Percentiles rank a stretch among this genome's conserved stretches.
These are phyloP conservation scores for Scaptomyza reducta DNA, from an alignment of 2,888 invertebrate species.

Conservation along the genomic window DNA sequence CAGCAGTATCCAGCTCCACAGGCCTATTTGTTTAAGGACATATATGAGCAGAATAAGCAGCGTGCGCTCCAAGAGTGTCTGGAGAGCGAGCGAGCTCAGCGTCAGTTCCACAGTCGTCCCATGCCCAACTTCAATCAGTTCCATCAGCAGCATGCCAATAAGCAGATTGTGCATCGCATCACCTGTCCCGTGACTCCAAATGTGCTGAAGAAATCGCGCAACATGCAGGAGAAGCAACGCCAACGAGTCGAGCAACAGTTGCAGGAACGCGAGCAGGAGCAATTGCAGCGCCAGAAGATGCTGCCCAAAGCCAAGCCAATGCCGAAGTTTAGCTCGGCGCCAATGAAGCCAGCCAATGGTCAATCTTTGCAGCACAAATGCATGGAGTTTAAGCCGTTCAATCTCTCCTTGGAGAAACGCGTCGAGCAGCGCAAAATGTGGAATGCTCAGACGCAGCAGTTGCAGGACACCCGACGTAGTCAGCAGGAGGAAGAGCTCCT, in stretches of 20 bases:
- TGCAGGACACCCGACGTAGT: conserved; percentile 44
- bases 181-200: conserved; percentile 65
- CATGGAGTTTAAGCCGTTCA: conserved; percentile 50
- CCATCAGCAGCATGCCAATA: conserved; percentile 43
- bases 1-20: conserved; percentile 20
- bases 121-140: conserved; percentile 64
- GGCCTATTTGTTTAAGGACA: conserved; percentile 66
- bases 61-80: conserved; percentile 13
- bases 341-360: conserved; percentile 33
- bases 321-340: conserved; percentile 5
- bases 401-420: conserved; percentile 50
- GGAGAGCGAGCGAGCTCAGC: conserved; percentile 47
- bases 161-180: conserved; percentile 40
- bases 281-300: background rate
- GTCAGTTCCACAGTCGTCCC: conserved; percentile 70
- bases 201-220: conserved; percentile 53
- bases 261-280: conserved; percentile 41
- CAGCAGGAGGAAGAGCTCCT: conserved; percentile 33
- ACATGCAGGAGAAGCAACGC: conserved; percentile 43
- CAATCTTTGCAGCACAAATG: background rate
- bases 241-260: conserved; percentile 26
- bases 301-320: conserved; percentile 20
- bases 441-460: conserved; percentile 33
- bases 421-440: conserved; percentile 61
- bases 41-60: conserved; percentile 56